phyloP scores from a whole-genome alignment of 2,797 vertebrate species.

The Linurgus olivaceus region DNA sequence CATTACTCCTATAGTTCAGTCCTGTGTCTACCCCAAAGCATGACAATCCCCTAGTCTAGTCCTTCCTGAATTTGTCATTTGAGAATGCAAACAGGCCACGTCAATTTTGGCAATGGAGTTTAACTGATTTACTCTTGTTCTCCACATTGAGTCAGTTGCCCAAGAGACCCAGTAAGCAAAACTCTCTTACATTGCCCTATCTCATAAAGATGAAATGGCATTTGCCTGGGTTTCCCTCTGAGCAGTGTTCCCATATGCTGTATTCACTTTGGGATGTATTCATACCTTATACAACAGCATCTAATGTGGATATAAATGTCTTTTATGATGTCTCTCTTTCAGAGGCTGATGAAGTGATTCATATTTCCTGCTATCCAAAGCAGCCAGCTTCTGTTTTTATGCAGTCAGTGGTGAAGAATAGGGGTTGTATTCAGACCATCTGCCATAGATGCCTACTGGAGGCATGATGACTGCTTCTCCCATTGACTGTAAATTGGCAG shows the following conservation, averaged over 20 bases:
- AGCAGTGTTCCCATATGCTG: not conserved
- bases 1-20: not conserved
- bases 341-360: slow-evolving; percentile 44
- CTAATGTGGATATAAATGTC: slow-evolving; percentile 18
- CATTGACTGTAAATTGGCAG: slow-evolving; percentile 37
- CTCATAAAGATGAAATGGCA: not conserved
- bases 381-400: slow-evolving; percentile 37
- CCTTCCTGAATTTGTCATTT: not conserved
- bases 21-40: not conserved
- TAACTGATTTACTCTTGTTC: not conserved
- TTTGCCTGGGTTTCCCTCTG: not conserved
- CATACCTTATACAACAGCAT: slow-evolving; percentile 19
- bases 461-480: slow-evolving; percentile 1
- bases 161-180: not conserved
- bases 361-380: slow-evolving; percentile 45
- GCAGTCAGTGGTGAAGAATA: slow-evolving; percentile 30
- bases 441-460: slow-evolving; percentile 24
- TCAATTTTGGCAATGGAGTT: not conserved
- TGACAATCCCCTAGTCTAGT: not conserved
- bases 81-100: not conserved
- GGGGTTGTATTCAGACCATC: slow-evolving; percentile 38
- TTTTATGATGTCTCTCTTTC: slow-evolving; percentile 29
- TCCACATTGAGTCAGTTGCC: not conserved
- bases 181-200: not conserved
- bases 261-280: slow-evolving; percentile 2